Evolutionary conservation across 2,113 vertebrate species (phyloP).

Genomic region (Penelope pileata): DNA sequence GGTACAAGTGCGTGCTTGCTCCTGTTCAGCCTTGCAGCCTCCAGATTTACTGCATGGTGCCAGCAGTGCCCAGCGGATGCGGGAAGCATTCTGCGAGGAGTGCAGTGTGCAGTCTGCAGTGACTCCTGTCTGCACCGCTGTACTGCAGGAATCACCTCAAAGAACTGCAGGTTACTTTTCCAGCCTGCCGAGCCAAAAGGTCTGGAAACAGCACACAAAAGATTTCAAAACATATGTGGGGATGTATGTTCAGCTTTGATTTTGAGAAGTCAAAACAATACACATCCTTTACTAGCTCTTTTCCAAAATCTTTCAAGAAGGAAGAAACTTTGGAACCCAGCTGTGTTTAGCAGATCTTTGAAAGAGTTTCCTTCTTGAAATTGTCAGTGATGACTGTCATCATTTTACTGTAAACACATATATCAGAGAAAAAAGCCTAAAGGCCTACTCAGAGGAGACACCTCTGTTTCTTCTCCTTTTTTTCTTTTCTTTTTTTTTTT

Average conservation of each 20-base stretch:
- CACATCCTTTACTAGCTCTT: neutral
- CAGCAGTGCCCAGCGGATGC: neutral
- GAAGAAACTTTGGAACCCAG: neutral
- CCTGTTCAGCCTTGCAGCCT: neutral
- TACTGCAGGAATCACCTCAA: neutral
- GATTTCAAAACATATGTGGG: neutral
- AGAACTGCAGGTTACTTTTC: neutral
- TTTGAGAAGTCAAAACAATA: neutral
- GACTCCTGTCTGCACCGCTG: neutral
- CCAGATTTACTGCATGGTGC: neutral
- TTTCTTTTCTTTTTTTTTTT: no score
- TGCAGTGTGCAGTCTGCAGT: no score
- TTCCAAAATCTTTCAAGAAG: neutral
- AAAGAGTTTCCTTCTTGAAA: neutral
- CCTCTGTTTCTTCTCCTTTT: neutral
- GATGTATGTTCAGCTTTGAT: neutral
- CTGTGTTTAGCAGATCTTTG: neutral
- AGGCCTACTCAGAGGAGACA: neutral
- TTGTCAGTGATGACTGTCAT: neutral
- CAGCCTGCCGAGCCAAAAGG: neutral
- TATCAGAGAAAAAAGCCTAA: neutral
- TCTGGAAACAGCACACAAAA: neutral
- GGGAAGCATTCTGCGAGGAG: neutral
- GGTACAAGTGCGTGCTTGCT: neutral
- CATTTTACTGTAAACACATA: neutral